A percentile compares a stretch with the other conserved stretches of the same genome.
These are phyloP conservation scores for Theodoxus fluviatilis DNA, from an alignment of 2,888 invertebrate genomes.

Conservation along the genomic window DNA sequence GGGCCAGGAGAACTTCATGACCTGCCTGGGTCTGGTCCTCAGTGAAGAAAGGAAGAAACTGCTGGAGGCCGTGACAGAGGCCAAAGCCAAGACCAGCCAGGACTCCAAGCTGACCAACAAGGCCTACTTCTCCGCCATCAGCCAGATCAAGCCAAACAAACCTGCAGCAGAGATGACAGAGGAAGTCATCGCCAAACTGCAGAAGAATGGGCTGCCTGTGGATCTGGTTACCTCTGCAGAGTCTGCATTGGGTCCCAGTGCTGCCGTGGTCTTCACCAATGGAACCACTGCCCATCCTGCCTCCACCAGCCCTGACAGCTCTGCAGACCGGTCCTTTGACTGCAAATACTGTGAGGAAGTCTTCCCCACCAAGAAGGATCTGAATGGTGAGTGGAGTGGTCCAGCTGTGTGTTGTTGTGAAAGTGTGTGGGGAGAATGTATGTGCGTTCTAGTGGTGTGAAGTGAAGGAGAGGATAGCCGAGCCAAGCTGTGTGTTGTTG, in stretches of 20 bases:
- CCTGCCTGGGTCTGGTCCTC: constrained; percentile 75
- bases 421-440: no score
- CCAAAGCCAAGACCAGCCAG: no score
- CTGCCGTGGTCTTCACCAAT: neutral
- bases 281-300: neutral
- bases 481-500: no score
- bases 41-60: constrained; percentile 56
- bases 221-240: neutral
- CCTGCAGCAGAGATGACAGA: no score
- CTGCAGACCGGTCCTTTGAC: constrained; percentile 67
- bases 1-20: constrained; percentile 79
- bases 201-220: neutral
- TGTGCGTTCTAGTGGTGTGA: no score
- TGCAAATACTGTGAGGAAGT: constrained; percentile 87
- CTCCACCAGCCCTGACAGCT: neutral
- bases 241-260: neutral
- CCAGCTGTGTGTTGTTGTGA: no score
- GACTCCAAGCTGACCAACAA: no score
- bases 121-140: no score
- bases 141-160: no score
- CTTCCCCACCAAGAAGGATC: constrained; percentile 85
- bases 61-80: neutral
- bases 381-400: constrained; percentile 74
- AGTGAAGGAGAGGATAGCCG: no score
- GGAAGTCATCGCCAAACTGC: neutral